Evolutionary conservation across 2,113 vertebrate genomes (phyloP).

Genomic region (Pungitius pungitius): DNA sequence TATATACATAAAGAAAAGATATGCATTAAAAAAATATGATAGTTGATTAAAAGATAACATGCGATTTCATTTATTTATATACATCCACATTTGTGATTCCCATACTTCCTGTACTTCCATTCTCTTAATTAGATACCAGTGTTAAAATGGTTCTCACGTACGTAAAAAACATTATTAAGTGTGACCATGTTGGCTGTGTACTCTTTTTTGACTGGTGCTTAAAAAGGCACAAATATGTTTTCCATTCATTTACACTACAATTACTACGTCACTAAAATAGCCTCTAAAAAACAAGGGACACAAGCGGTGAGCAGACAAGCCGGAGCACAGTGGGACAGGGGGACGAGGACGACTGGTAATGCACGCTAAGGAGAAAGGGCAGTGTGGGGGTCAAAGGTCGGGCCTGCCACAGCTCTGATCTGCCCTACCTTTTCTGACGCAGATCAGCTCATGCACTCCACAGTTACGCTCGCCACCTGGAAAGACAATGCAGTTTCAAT

Average conservation of each 20-base stretch:
- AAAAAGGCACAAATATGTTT: background rate
- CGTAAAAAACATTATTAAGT: background rate
- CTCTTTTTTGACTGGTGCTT: background rate
- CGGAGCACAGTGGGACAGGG: background rate
- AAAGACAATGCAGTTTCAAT: conserved; percentile 79
- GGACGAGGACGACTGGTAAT: background rate
- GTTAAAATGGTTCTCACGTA: background rate
- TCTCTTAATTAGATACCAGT: background rate
- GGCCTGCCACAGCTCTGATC: conserved; percentile 47
- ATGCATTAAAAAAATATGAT: too few species aligned
- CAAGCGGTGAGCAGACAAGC: conserved; percentile 5
- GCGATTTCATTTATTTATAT: background rate
- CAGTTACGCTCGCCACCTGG: conserved; percentile 97
- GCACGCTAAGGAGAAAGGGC: conserved; percentile 6
- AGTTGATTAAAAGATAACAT: too few species aligned
- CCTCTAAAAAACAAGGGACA: background rate
- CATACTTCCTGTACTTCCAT: background rate
- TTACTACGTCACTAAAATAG: background rate
- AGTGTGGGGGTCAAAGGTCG: conserved; percentile 11
- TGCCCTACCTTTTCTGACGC: conserved; percentile 95
- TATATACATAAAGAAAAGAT: too few species aligned
- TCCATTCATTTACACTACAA: background rate
- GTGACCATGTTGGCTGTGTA: background rate
- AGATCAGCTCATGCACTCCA: conserved; percentile 98
- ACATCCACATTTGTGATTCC: background rate